Evolutionary conservation across 2,113 vertebrate genomes (phyloP), one percentile per base, ranked within the genome.

Genomic region (Pitta sordida): DNA sequence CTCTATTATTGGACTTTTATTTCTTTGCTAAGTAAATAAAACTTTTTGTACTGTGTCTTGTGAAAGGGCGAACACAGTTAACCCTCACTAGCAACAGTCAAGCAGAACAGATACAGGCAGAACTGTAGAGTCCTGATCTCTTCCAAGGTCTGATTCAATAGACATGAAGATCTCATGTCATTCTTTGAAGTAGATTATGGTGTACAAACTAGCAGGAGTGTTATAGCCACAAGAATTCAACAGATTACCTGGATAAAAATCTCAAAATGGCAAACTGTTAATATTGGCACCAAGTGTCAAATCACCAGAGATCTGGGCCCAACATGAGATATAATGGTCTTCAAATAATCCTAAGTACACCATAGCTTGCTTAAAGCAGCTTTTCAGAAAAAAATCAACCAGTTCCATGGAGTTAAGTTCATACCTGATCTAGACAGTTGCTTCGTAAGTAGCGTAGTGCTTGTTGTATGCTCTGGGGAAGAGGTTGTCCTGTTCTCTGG

Each of bases 371-470:
- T 48, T 41, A 32, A 34, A 20, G 39, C 26, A 15, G 4, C 11
- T 94, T 76, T 94, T 49, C 67, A 90, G 67, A 53, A 77, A 44
- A 64, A 85, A 39, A 52, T 6, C 3, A 67, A 3, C 27, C 0
- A 13, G 52, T 26, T 39, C 13, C 14, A 3, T 49, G 24, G 14
- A 67, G 51, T 23, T 32, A 60, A 37, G 22, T 52, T 83, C 95
- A 63, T 95, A 99, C 99, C 99, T 99, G 99, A 96, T 99, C 99
- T 0, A 99, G 98, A 92, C 99, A 99, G 93, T 98, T 98, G 97
- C 98, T 98, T 83, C 98, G 98, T 56, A 99, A 98, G 86, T 98
- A 99, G 24, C 97, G 98, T 34, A 99, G 97, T 0, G 99, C 99
- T 97, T 99, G 99, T 83, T 99, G 99, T 85, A 99, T 98, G 91